phyloP scores from a whole-genome alignment of 1,140 invertebrate genomes.

The Drosophila bifasciata region DNA sequence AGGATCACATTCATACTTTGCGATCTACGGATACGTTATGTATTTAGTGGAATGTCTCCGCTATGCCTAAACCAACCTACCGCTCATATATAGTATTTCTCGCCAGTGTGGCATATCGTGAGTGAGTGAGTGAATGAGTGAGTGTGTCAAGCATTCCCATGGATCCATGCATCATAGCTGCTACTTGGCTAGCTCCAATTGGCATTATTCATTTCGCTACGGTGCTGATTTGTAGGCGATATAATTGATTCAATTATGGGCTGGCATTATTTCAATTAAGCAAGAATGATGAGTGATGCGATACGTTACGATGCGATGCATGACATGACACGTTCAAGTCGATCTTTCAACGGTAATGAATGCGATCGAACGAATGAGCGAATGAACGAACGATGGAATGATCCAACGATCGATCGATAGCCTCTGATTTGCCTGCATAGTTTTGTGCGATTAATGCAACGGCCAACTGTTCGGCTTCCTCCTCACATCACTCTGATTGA shows the following conservation, averaged over 20 bases:
- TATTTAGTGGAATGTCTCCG: too few relatives aligned
- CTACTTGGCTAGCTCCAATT: not conserved
- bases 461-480: constrained; percentile 51
- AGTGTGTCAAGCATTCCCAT: too few relatives aligned
- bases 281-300: not conserved
- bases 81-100: too few relatives aligned
- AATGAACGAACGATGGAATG: not conserved
- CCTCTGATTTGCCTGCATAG: constrained; percentile 48
- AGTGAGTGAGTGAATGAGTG: too few relatives aligned
- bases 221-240: constrained; percentile 33
- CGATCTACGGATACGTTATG: too few relatives aligned
- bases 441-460: constrained; percentile 60
- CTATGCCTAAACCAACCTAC: too few relatives aligned
- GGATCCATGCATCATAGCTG: too few relatives aligned
- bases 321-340: constrained; percentile 34
- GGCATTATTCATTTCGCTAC: constrained; percentile 21
- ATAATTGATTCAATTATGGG: constrained; percentile 46
- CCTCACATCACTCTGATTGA: constrained; percentile 49
- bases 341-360: constrained; percentile 49
- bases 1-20: too few relatives aligned
- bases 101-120: too few relatives aligned
- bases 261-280: constrained; percentile 43
- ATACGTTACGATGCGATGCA: too few relatives aligned
- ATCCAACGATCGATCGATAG: constrained; percentile 19
- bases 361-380: constrained; percentile 25